Evolutionary conservation across 2,113 vertebrate genomes (phyloP).

Genomic region (Chaetodon auriga): DNA sequence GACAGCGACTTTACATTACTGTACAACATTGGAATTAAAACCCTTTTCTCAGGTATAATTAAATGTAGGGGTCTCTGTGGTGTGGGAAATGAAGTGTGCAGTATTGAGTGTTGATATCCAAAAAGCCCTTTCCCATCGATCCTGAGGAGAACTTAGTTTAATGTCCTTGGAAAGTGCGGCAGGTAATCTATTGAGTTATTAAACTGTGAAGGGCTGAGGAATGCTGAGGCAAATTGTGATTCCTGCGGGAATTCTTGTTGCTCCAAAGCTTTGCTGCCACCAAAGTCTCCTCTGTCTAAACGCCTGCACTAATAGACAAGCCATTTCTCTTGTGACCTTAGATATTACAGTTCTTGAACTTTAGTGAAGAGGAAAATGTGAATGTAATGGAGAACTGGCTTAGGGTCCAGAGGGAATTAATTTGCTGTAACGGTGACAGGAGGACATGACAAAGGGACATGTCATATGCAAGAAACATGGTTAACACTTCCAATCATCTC

Average conservation of each 20-base stretch:
- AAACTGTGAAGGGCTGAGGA: conserved; percentile 78
- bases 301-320: conserved; percentile 57
- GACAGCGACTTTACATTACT: conserved; percentile 51
- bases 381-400: conserved; percentile 49
- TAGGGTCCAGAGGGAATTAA: conserved; percentile 67
- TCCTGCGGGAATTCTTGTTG: conserved; percentile 67
- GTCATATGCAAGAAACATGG: conserved; percentile 58
- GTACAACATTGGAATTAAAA: conserved; percentile 69
- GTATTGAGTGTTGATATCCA: conserved; percentile 79
- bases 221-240: conserved; percentile 71
- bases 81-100: conserved; percentile 81
- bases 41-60: conserved; percentile 75
- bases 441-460: conserved; percentile 59
- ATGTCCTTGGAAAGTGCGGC: conserved; percentile 83
- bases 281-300: conserved; percentile 46
- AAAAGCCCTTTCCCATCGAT: conserved; percentile 81
- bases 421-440: conserved; percentile 65
- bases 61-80: conserved; percentile 61
- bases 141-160: conserved; percentile 77
- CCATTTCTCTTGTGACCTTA: conserved; percentile 62
- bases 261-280: conserved; percentile 36
- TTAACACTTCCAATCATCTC: conserved; percentile 60
- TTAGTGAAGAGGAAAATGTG: conserved; percentile 32
- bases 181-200: conserved; percentile 86
- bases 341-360: conserved; percentile 48